A percentile compares a stretch with the other conserved stretches of the same genome.
phyloP scores from a whole-genome alignment of 1,140 invertebrate genomes.

The Trichomalopsis sarcophagae region DNA sequence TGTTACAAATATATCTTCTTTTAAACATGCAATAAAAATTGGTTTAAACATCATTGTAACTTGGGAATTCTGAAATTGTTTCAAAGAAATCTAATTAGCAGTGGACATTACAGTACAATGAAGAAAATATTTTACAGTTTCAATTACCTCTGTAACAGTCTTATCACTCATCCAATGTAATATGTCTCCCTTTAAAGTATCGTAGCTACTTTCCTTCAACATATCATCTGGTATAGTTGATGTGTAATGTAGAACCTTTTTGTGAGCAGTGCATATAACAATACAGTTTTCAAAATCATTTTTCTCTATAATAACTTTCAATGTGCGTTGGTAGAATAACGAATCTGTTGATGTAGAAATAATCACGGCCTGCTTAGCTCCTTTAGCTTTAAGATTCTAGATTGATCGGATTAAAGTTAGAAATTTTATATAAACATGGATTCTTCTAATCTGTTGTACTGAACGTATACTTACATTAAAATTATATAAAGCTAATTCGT shows the following conservation, averaged over 20 bases:
- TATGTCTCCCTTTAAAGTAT: constrained; percentile 72
- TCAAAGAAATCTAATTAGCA: constrained; percentile 7
- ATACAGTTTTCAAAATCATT: constrained; percentile 76
- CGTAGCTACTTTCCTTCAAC: constrained; percentile 66
- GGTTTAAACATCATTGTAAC: constrained; percentile 80
- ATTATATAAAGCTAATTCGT: constrained; percentile 75
- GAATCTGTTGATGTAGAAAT: constrained; percentile 73
- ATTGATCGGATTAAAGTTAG: constrained; percentile 22
- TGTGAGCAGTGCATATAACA: constrained; percentile 73
- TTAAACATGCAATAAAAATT: constrained; percentile 77
- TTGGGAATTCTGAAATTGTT: constrained; percentile 73
- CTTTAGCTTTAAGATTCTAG: constrained; percentile 67
- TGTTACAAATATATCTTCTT: constrained; percentile 79
- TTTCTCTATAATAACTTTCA: constrained; percentile 74
- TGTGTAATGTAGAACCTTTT: constrained; percentile 69
- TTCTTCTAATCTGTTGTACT: background rate
- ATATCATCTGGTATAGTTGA: constrained; percentile 36
- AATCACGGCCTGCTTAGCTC: constrained; percentile 75
- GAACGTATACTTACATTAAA: constrained; percentile 63
- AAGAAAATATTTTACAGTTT: background rate
- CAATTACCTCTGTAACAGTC: constrained; percentile 66
- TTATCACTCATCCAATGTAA: constrained; percentile 76
- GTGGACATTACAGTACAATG: background rate
- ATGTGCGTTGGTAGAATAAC: constrained; percentile 71
- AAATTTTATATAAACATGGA: background rate